Evolutionary conservation across 2,113 vertebrate genomes (phyloP), one percentile per base, ranked within the genome.

Genomic region (Suncus etruscus): DNA sequence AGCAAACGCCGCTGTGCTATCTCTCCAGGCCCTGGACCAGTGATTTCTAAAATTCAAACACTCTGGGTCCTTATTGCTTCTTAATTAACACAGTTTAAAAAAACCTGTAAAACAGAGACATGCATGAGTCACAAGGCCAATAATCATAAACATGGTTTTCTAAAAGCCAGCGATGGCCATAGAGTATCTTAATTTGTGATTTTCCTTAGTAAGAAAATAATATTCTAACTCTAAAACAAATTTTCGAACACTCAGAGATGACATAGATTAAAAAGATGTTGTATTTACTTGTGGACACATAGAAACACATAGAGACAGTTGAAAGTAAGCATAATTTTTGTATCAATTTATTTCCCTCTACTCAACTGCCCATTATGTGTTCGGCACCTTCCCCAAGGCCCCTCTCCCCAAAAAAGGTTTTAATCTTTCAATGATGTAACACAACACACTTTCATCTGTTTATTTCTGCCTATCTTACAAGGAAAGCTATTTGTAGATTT

Each of bases 51-150:
- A 72, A 31, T 81, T 73, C 27, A 65, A 83, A 86, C 18, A 50
- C 51, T 70, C 84, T 47, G 73, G 65, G 48, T 63, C 61, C 61
- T 68, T 16, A 31, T 51, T 11, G 77, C 69, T 31, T 80, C 66
- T 87, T 70, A 80, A 68, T 80, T 93, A 81, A 88, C 50, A 10
- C 65, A 7, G 83, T 31, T 74, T 0, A 32, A 75, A 76, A 27
- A 79, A 11, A 39, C 68, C 80, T 86, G 27, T 14, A 91, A 92
- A 94, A 89, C 61, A 86, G 12, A 91, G 10, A 45, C 31, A 89
- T 22, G 48, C 51, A 51, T 66, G 31, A 31, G 58, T 6, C 72
- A 39, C 31, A 93, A 75, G 84, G 79, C 73, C 76, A 68, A 16
- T 92, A 89, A 86, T 45, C 83, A 48, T 51, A 50, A 94, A 63